Conservation (phyloP, 2,797 vertebrate genomes). For the Epinephelus awoara region DNA sequence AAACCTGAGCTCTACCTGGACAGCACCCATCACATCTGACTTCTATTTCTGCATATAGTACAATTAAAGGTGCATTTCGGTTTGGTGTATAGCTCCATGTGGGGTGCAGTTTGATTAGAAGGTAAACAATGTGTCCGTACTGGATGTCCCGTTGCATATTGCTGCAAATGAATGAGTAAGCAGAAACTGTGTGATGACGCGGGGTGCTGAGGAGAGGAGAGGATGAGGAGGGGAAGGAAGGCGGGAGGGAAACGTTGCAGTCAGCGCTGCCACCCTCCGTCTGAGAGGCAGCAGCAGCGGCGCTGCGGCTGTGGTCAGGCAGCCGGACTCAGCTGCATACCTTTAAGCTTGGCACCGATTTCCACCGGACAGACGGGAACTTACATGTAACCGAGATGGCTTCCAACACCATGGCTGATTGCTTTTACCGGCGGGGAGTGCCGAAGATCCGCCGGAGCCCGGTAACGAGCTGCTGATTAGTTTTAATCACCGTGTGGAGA, state of each 20-base stretch:
- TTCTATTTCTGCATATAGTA: not conserved
- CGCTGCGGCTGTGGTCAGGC: slow-evolving; percentile 67
- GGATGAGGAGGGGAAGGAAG: slow-evolving; percentile 38
- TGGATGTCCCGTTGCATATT: slow-evolving; percentile 19
- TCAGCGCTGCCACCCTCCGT: slow-evolving; percentile 72
- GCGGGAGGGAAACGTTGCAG: slow-evolving; percentile 69
- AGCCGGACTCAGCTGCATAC: slow-evolving; percentile 51
- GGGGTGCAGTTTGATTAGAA: not conserved
- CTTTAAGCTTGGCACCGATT: slow-evolving; percentile 25
- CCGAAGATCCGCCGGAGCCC: slow-evolving; percentile 88
- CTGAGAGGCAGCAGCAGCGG: slow-evolving; percentile 53
- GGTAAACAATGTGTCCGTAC: not conserved
- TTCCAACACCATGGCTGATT: slow-evolving; percentile 85
- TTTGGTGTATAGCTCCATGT: not conserved
- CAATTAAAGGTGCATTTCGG: not conserved
- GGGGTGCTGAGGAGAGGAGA: slow-evolving; percentile 40
- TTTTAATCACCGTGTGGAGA: slow-evolving; percentile 37
- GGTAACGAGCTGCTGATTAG: slow-evolving; percentile 85
- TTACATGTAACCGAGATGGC: slow-evolving; percentile 56
- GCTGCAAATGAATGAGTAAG: slow-evolving; percentile 75
- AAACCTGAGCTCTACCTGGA: not conserved
- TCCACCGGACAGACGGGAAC: slow-evolving; percentile 37
- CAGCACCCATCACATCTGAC: not conserved
- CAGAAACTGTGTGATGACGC: slow-evolving; percentile 79
- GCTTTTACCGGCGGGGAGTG: slow-evolving; percentile 82